These are phyloP conservation scores for Xiphydria camelus DNA, from an alignment of 2,888 invertebrate species.

Conservation along the genomic window DNA sequence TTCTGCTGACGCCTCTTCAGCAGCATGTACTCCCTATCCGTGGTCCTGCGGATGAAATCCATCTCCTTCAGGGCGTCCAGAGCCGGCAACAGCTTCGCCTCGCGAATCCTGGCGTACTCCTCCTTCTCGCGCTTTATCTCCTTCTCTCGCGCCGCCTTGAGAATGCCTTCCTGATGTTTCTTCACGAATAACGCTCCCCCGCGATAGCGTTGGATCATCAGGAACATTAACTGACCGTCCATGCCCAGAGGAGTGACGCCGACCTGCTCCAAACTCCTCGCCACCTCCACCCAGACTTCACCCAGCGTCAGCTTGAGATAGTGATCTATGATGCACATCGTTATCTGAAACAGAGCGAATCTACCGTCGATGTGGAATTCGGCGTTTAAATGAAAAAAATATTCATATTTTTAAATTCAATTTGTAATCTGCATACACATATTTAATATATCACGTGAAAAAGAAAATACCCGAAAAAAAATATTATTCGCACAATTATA, in stretches of 20 bases:
- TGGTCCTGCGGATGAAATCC: slow-evolving; percentile 54
- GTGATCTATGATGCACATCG: slow-evolving; percentile 55
- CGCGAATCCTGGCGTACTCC: slow-evolving; percentile 48
- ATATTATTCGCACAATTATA: no score
- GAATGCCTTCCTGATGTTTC: slow-evolving; percentile 45
- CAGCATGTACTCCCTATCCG: slow-evolving; percentile 50
- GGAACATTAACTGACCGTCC: slow-evolving; percentile 50
- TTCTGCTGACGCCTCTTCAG: slow-evolving; percentile 37
- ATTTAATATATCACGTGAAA: no score
- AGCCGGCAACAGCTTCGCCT: slow-evolving; percentile 47
- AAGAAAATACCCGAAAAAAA: no score
- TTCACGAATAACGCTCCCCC: slow-evolving; percentile 51
- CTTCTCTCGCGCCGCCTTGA: slow-evolving; percentile 36
- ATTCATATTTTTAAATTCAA: no score
- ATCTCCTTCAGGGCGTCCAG: slow-evolving; percentile 54
- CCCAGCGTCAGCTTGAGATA: slow-evolving; percentile 57
- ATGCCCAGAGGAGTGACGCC: slow-evolving; percentile 49
- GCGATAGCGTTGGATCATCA: slow-evolving; percentile 48
- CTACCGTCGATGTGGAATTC: background rate
- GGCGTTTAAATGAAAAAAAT: no score
- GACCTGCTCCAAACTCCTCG: slow-evolving; percentile 46
- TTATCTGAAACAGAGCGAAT: slow-evolving; percentile 47
- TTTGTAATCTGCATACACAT: no score
- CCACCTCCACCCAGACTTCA: slow-evolving; percentile 58
- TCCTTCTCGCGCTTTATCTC: slow-evolving; percentile 48